Percentiles rank a stretch among this genome's conserved stretches.
These are phyloP conservation scores for Todus mexicanus DNA, from an alignment of 2,797 vertebrate genomes.

Conservation along the genomic window DNA sequence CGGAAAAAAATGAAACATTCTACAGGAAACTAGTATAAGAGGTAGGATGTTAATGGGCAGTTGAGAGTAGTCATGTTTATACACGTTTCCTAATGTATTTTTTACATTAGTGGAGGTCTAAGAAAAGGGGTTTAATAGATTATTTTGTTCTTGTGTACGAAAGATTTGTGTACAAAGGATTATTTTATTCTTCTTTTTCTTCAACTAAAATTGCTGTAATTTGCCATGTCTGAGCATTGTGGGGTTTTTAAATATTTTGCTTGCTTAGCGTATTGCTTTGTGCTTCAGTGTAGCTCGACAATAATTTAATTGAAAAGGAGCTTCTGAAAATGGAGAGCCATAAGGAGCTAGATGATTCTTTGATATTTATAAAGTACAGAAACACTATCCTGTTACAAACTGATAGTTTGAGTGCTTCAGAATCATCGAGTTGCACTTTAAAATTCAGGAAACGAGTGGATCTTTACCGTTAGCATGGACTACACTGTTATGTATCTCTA, in stretches of 20 bases:
- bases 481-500: neutral
- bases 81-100: neutral
- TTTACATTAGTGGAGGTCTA: neutral
- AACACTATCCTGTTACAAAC: neutral
- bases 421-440: neutral
- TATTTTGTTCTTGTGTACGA: neutral
- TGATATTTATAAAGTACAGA: neutral
- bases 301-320: neutral
- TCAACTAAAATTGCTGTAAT: neutral
- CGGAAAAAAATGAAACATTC: neutral
- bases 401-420: constrained; percentile 2
- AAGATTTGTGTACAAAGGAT: too few relatives aligned
- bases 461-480: neutral
- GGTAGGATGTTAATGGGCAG: neutral
- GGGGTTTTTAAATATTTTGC: neutral
- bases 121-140: neutral
- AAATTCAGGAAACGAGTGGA: neutral
- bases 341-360: neutral
- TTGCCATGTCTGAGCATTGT: neutral
- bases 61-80: neutral
- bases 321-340: neutral
- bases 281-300: neutral
- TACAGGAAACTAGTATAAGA: neutral
- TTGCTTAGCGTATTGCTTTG: neutral
- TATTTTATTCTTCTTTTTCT: neutral